Percentiles rank a stretch among this genome's conserved stretches.
Conservation (phyloP, 2,113 vertebrate species). For the Phocoena sinus region DNA sequence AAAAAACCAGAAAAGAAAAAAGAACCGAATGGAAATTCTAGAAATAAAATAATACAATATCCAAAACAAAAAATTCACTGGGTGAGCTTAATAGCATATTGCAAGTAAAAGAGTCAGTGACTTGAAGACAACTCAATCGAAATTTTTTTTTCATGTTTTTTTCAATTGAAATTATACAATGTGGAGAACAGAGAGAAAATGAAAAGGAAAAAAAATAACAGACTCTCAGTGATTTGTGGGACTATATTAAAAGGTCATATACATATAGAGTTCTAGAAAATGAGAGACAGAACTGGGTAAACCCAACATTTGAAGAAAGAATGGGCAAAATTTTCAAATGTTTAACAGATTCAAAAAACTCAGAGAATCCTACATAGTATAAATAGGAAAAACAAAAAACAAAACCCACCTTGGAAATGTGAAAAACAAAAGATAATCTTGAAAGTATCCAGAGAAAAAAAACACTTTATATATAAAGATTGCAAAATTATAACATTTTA, state of each 20-base stretch:
- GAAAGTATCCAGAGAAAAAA: background rate
- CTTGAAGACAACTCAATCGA: background rate
- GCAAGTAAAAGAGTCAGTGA: background rate
- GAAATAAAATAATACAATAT: background rate
- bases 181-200: background rate
- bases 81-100: background rate
- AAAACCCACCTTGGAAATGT: background rate
- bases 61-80: background rate
- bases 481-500: background rate
- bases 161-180: background rate
- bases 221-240: background rate
- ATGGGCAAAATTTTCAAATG: background rate
- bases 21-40: background rate
- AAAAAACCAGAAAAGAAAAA: no score
- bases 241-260: background rate
- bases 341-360: background rate
- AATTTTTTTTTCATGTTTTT: background rate
- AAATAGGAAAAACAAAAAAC: background rate
- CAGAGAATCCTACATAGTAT: background rate
- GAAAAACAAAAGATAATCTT: background rate
- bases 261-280: background rate
- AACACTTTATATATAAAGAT: background rate
- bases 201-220: background rate
- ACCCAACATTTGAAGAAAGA: background rate
- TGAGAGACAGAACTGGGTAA: background rate